Evolutionary conservation across 2,113 vertebrate genomes (phyloP).

Genomic region (Fukomys damarensis): DNA sequence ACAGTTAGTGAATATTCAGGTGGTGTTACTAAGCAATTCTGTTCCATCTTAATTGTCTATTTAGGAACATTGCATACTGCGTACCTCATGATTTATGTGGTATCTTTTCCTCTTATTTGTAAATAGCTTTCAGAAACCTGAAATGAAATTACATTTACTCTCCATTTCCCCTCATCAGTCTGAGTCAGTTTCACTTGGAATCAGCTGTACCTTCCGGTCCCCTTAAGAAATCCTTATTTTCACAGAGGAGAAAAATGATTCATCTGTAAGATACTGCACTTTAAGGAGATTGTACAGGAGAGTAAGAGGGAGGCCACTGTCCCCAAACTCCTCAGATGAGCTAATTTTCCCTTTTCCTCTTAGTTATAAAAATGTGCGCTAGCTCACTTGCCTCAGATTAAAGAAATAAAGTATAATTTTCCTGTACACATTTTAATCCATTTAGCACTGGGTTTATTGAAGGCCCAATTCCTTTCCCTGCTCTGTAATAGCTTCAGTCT

Average conservation of each 20-base stretch:
- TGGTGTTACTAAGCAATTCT: background rate
- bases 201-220: background rate
- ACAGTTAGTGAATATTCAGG: background rate
- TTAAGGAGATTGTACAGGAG: background rate
- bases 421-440: constrained; percentile 10
- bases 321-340: background rate
- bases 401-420: background rate
- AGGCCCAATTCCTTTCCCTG: background rate
- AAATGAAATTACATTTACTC: constrained; percentile 45
- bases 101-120: constrained; percentile 38
- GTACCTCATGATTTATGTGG: background rate
- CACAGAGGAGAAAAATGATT: background rate
- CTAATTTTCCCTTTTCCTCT: background rate
- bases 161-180: constrained; percentile 27
- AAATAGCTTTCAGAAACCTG: constrained; percentile 55
- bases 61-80: background rate
- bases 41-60: background rate
- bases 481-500: background rate
- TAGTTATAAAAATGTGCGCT: background rate
- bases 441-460: background rate
- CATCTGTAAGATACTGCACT: background rate
- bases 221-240: constrained; percentile 56
- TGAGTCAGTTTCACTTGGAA: constrained; percentile 42
- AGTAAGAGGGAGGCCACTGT: background rate
- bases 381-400: background rate